Percentiles rank a stretch among this genome's conserved stretches.
These are phyloP conservation scores for Augochlorella aurata DNA, from an alignment of 2,888 invertebrate species.

Conservation along the genomic window DNA sequence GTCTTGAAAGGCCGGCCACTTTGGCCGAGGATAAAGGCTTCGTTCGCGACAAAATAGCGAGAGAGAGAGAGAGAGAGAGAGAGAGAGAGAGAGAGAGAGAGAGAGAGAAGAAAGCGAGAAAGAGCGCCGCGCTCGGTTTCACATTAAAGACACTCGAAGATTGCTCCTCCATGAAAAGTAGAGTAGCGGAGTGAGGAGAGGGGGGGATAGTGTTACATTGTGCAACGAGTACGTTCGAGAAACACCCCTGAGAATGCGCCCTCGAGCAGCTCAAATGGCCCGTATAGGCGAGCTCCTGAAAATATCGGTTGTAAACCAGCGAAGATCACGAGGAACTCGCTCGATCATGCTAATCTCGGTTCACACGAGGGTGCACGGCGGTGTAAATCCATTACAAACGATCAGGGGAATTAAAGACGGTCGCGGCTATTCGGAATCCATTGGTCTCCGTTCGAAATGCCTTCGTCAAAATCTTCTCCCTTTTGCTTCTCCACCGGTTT, in stretches of 20 bases:
- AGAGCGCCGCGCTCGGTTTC: slow-evolving; percentile 69
- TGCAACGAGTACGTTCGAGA: slow-evolving; percentile 79
- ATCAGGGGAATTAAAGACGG: neutral
- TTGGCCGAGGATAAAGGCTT: slow-evolving; percentile 67
- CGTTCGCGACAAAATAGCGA: slow-evolving; percentile 76
- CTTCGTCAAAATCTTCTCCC: neutral
- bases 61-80: slow-evolving; percentile 24
- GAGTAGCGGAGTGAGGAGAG: neutral
- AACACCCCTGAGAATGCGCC: slow-evolving; percentile 77
- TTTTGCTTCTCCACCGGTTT: neutral
- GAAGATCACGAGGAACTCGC: slow-evolving; percentile 44
- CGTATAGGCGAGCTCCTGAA: slow-evolving; percentile 78
- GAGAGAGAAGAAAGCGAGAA: too few relatives aligned
- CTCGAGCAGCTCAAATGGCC: slow-evolving; percentile 79
- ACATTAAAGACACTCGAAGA: slow-evolving; percentile 76
- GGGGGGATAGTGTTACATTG: slow-evolving; percentile 81
- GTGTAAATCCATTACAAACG: neutral
- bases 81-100: too few relatives aligned
- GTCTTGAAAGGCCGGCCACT: slow-evolving; percentile 45
- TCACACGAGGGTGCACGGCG: slow-evolving; percentile 7
- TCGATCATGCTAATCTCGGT: slow-evolving; percentile 35
- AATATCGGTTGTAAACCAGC: slow-evolving; percentile 74
- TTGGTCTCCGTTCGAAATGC: too few relatives aligned
- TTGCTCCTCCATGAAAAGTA: slow-evolving; percentile 62
- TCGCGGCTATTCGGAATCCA: neutral